A percentile compares a stretch with the other conserved stretches of the same genome.
Evolutionary conservation across 2,113 vertebrate genomes (phyloP).

Genomic region (Elanoides forficatus): DNA sequence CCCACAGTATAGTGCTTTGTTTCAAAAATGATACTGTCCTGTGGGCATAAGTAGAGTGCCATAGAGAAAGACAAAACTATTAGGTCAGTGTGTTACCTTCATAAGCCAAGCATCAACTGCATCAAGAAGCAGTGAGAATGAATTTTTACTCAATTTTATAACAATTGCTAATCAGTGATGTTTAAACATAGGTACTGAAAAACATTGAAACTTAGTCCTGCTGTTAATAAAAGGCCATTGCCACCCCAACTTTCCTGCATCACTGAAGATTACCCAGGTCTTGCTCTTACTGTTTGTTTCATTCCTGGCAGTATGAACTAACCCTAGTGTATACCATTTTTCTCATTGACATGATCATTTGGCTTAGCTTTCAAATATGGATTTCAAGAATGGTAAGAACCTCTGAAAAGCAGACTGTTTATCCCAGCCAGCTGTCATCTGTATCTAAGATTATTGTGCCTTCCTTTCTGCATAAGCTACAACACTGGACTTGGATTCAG

Average conservation of each 20-base stretch:
- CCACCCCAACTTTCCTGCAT: background rate
- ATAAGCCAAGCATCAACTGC: background rate
- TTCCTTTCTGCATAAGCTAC: background rate
- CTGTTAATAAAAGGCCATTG: background rate
- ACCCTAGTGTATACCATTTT: background rate
- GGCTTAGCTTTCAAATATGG: background rate
- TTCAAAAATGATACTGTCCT: background rate
- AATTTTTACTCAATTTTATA: background rate
- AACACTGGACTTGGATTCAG: background rate
- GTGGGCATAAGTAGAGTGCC: background rate
- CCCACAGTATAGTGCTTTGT: background rate
- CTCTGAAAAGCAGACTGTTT: background rate
- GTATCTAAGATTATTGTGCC: background rate
- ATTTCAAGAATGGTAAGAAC: background rate
- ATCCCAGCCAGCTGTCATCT: background rate
- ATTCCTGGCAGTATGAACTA: background rate
- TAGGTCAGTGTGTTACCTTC: background rate
- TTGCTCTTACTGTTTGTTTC: background rate
- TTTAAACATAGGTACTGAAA: background rate
- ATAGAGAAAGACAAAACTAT: background rate
- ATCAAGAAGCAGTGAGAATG: background rate
- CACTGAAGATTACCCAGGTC: background rate
- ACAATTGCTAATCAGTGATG: background rate
- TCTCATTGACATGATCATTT: background rate
- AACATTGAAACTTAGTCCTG: background rate